phyloP scores from a whole-genome alignment of 2,113 vertebrate species.

The Pteruthius melanotis region DNA sequence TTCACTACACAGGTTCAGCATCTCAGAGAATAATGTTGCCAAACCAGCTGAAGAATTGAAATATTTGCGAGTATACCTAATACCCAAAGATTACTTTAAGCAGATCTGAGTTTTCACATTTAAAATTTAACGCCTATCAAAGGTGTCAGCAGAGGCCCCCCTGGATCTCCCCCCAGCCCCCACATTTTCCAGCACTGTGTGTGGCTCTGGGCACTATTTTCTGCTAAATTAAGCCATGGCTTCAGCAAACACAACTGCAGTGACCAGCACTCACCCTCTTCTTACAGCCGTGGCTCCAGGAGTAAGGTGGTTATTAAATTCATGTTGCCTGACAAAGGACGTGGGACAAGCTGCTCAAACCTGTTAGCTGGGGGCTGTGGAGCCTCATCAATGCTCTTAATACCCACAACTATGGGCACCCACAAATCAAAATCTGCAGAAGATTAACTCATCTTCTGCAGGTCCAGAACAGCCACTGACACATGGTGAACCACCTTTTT shows the following conservation, averaged over 20 bases:
- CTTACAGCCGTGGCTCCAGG: not conserved
- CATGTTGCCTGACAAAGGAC: not conserved
- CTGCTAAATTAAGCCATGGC: not conserved
- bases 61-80: conserved; percentile 6
- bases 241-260: not conserved
- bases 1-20: conserved; percentile 73
- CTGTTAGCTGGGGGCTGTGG: not conserved
- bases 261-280: not conserved
- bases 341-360: not conserved
- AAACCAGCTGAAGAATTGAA: conserved; percentile 44
- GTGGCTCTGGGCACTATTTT: not conserved
- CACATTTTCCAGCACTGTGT: not conserved
- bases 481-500: not conserved
- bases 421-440: not conserved
- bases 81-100: conserved; percentile 38
- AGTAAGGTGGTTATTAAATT: not conserved
- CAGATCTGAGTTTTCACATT: conserved; percentile 36
- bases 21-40: conserved; percentile 68
- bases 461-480: not conserved
- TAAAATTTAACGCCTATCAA: not conserved
- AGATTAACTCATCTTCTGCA: conserved; percentile 14
- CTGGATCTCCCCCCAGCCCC: not conserved
- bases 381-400: not conserved
- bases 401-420: not conserved
- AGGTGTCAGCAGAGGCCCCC: not conserved